phyloP scores from a whole-genome alignment of 2,888 invertebrate species.

The Plagodis dolabraria region DNA sequence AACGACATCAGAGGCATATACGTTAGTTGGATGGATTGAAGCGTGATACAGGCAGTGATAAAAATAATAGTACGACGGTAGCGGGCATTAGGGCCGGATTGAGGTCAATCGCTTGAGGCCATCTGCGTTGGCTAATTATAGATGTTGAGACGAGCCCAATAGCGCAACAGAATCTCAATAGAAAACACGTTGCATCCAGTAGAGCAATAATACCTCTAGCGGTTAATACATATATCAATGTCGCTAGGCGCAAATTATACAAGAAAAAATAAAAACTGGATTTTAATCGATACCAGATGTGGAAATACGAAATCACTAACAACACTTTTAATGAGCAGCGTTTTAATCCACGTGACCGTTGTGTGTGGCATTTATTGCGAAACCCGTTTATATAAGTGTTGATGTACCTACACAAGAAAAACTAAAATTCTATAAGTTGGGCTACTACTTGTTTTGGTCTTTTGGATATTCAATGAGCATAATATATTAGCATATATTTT shows the following conservation, averaged over 20 bases:
- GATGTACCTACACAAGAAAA: too few species aligned
- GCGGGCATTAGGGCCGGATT: constrained; percentile 77
- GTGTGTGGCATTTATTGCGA: constrained; percentile 9
- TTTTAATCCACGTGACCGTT: constrained; percentile 6
- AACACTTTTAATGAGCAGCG: constrained; percentile 7
- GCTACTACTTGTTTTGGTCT: too few species aligned
- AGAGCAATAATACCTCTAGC: constrained; percentile 33
- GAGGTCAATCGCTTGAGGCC: constrained; percentile 83
- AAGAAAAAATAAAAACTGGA: constrained; percentile 5
- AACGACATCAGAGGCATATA: constrained; percentile 41
- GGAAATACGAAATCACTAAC: constrained; percentile 2
- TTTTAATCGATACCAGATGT: constrained; percentile 7
- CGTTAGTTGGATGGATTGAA: constrained; percentile 43
- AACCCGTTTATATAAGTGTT: constrained; percentile 8
- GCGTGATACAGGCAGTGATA: constrained; percentile 65
- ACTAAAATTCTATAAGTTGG: too few species aligned
- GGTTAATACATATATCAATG: constrained; percentile 2
- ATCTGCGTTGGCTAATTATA: constrained; percentile 82
- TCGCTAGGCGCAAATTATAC: constrained; percentile 1
- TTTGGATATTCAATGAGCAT: too few species aligned
- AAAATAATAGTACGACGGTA: constrained; percentile 72
- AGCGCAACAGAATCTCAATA: constrained; percentile 68
- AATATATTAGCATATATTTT: too few species aligned
- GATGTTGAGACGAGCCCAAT: constrained; percentile 69
- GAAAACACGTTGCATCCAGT: constrained; percentile 50